Conservation (phyloP, 2,113 vertebrate genomes). For the Parotia lawesii region DNA sequence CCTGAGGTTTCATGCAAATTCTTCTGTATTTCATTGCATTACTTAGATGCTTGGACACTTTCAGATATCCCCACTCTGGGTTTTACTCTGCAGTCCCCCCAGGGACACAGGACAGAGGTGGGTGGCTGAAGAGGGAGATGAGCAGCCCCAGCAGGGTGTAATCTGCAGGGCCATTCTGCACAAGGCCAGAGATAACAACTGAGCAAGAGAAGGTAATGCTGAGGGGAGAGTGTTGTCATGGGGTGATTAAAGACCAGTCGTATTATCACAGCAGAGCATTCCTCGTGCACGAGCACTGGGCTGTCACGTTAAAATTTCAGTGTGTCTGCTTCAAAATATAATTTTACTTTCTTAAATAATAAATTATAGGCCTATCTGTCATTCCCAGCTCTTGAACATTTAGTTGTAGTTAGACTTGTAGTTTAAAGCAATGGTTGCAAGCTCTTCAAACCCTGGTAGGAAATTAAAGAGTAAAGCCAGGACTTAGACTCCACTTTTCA, state of each 20-base stretch:
- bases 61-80: not conserved
- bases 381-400: not conserved
- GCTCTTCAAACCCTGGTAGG: not conserved
- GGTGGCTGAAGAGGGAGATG: not conserved
- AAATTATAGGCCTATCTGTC: not conserved
- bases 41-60: not conserved
- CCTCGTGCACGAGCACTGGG: not conserved
- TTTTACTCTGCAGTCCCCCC: not conserved
- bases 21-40: not conserved
- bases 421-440: not conserved
- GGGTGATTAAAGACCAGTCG: not conserved
- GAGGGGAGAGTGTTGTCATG: not conserved
- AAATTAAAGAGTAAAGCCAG: not conserved
- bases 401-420: not conserved
- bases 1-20: not conserved
- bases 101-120: rapidly evolving
- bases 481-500: not conserved
- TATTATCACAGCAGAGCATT: slow-evolving; percentile 46
- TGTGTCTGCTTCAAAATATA: not conserved
- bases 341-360: not conserved
- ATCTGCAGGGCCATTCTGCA: slow-evolving; percentile 9
- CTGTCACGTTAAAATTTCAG: not conserved
- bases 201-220: not conserved
- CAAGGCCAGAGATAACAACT: not conserved
- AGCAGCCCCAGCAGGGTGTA: not conserved